Percentiles rank a stretch among this genome's conserved stretches.
Evolutionary conservation across 2,888 invertebrate species (phyloP).

Genomic region (Falcaria lacertinaria): DNA sequence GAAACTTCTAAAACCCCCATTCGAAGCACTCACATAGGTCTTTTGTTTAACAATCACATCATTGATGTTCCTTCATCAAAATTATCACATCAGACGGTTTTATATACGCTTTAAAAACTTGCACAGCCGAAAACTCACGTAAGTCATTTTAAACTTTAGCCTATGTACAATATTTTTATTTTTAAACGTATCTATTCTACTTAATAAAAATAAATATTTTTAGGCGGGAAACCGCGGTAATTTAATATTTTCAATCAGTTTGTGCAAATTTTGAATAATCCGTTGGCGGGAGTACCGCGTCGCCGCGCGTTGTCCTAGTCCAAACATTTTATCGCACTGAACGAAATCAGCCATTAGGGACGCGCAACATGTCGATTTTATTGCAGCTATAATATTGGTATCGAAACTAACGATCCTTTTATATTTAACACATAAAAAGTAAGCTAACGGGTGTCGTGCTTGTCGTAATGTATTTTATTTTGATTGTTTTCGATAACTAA

Average conservation of each 20-base stretch:
- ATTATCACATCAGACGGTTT: conserved; percentile 19
- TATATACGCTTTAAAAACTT: conserved; percentile 20
- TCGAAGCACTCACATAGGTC: conserved; percentile 9
- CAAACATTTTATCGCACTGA: conserved; percentile 72
- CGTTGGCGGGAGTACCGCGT: conserved; percentile 57
- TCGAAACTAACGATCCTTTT: conserved; percentile 18
- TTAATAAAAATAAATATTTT: too few species aligned
- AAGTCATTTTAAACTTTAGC: too few species aligned
- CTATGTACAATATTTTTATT: too few species aligned
- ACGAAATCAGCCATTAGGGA: conserved; percentile 62
- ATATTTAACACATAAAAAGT: conserved; percentile 16
- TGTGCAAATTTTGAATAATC: conserved; percentile 53
- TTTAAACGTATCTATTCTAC: too few species aligned
- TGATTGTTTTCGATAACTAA: conserved; percentile 9
- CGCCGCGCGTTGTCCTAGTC: conserved; percentile 45
- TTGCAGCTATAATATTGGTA: conserved; percentile 38
- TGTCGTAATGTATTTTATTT: conserved; percentile 2
- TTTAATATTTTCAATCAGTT: conserved; percentile 27
- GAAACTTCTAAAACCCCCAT: conserved; percentile 21
- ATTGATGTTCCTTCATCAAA: conserved; percentile 8
- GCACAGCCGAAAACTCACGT: too few species aligned
- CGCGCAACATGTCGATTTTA: conserved; percentile 42
- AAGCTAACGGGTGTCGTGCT: conserved; percentile 21
- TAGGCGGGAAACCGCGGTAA: conserved; percentile 9
- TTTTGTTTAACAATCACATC: conserved; percentile 1